Conservation (phyloP, 53 echinoderm and acorn worm species). For the Antedon mediterranea region DNA sequence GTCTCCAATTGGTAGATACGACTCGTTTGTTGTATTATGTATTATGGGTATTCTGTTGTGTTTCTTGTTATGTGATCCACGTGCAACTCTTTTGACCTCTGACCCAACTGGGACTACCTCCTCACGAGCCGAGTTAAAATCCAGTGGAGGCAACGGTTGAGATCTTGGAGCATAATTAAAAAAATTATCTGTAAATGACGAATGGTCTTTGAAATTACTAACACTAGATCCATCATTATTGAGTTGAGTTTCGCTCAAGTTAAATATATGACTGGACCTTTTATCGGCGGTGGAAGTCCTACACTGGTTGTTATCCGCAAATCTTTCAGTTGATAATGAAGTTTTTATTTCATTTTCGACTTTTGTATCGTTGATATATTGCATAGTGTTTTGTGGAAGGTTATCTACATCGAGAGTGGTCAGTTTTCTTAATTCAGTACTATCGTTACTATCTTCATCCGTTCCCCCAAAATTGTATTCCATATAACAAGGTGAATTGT, state of each 20-base stretch:
- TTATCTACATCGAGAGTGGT: not conserved
- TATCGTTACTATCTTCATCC: not conserved
- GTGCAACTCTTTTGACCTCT: not conserved
- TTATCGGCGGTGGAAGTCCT: not conserved
- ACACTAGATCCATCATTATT: not conserved
- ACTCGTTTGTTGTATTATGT: not conserved
- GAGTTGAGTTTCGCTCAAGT: not conserved
- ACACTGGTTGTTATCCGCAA: not conserved
- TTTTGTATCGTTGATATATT: not conserved
- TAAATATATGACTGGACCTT: not conserved
- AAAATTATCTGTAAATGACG: not conserved
- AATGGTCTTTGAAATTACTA: not conserved
- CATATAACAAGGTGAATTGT: not conserved
- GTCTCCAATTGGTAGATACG: not conserved
- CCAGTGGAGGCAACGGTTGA: not conserved
- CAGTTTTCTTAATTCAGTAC: not conserved
- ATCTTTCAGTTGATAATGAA: not conserved
- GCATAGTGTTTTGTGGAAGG: not conserved
- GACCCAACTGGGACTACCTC: not conserved
- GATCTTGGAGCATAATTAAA: not conserved
- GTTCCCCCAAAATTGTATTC: not conserved
- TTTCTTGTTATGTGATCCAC: not conserved
- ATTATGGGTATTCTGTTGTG: not conserved
- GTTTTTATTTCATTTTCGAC: not conserved
- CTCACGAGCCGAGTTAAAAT: not conserved